These are phyloP conservation scores for Hystrix brachyura DNA, from an alignment of 2,113 vertebrate species.

Conservation along the genomic window DNA sequence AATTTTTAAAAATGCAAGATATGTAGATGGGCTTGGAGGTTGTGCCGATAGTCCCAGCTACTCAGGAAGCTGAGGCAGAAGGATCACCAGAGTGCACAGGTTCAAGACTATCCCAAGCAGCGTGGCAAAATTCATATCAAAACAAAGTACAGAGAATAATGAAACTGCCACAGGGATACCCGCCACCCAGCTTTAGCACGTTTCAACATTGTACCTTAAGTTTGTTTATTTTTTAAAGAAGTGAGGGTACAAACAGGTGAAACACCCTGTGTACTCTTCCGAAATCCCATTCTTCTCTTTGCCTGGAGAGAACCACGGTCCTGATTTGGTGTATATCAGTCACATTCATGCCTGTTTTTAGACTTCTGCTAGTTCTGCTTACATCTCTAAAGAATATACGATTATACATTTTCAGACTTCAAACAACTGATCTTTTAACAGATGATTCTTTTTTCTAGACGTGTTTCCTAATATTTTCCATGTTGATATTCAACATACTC, in stretches of 20 bases:
- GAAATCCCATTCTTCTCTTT: background rate
- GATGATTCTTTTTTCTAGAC: constrained; percentile 26
- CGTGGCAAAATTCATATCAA: background rate
- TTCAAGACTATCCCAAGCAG: background rate
- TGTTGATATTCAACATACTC: background rate
- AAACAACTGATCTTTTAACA: background rate
- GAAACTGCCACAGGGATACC: background rate
- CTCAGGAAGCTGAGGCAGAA: background rate
- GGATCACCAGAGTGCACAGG: background rate
- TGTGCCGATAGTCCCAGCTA: background rate
- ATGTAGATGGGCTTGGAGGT: background rate
- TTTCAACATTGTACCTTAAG: background rate
- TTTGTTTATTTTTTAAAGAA: background rate
- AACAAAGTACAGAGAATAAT: background rate
- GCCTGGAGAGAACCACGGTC: background rate
- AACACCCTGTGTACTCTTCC: background rate
- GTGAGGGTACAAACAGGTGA: background rate
- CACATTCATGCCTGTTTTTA: background rate
- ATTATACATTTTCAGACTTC: background rate
- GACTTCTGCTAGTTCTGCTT: background rate
- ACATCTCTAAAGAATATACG: background rate
- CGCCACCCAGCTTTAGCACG: background rate
- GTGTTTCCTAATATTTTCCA: background rate
- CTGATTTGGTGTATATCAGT: background rate
- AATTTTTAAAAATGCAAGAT: background rate